Conservation (phyloP, 2,888 invertebrate genomes). For the Ametastegia equiseti region DNA sequence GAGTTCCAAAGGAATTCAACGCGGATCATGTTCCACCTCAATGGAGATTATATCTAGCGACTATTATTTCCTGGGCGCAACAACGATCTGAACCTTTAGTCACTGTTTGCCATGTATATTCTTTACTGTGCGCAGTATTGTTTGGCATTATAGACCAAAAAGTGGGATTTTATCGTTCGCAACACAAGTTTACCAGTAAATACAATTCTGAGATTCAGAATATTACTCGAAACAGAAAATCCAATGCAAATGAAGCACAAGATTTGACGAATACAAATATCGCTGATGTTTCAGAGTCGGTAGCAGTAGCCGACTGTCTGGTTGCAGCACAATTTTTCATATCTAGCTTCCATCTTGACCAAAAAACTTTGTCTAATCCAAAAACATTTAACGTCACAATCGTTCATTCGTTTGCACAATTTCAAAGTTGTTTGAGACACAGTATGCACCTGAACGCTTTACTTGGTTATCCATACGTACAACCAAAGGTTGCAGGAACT, state of each 20-base stretch:
- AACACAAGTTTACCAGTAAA: slow-evolving; percentile 76
- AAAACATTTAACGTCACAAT: slow-evolving; percentile 79
- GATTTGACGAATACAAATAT: slow-evolving; percentile 67
- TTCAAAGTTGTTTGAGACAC: slow-evolving; percentile 82
- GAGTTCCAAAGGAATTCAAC: slow-evolving; percentile 71
- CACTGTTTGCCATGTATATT: slow-evolving; percentile 77
- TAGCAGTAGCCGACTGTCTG: slow-evolving; percentile 80
- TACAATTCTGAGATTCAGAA: slow-evolving; percentile 65
- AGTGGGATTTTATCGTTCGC: slow-evolving; percentile 78
- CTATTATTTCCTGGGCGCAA: slow-evolving; percentile 80
- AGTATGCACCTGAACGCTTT: slow-evolving; percentile 82
- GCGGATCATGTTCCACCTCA: slow-evolving; percentile 78
- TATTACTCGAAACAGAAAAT: slow-evolving; percentile 55
- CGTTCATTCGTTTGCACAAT: slow-evolving; percentile 82
- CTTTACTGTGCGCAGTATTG: slow-evolving; percentile 80
- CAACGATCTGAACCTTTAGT: slow-evolving; percentile 74
- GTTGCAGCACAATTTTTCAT: slow-evolving; percentile 80
- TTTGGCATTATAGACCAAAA: slow-evolving; percentile 80
- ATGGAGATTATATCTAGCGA: slow-evolving; percentile 80
- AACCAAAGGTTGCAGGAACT: slow-evolving; percentile 80
- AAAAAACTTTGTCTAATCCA: slow-evolving; percentile 77
- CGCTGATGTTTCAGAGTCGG: slow-evolving; percentile 76
- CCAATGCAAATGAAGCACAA: slow-evolving; percentile 22
- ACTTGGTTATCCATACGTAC: slow-evolving; percentile 79
- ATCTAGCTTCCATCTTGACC: slow-evolving; percentile 80